Conservation (phyloP, 2,888 invertebrate species). For the Doris montereyensis region DNA sequence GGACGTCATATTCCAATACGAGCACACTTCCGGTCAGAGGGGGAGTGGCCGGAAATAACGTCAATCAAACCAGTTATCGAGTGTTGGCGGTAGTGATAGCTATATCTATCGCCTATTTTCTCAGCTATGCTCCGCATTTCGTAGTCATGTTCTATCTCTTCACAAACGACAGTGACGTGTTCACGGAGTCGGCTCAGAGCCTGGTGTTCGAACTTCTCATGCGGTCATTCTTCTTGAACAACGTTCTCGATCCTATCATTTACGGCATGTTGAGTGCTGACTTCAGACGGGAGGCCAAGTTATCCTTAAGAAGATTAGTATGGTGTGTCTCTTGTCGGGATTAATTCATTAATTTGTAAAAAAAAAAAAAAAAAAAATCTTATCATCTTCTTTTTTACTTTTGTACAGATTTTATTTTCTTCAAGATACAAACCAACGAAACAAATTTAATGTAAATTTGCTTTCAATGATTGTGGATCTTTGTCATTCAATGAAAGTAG, state of each 20-base stretch:
- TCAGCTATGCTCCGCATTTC: constrained; percentile 34
- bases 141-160: constrained; percentile 31
- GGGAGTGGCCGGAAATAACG: background rate
- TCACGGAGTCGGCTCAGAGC: constrained; percentile 19
- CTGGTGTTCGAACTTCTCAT: constrained; percentile 22
- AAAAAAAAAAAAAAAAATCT: too few relatives aligned
- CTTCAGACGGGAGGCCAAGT: constrained; percentile 19
- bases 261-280: constrained; percentile 25
- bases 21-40: too few relatives aligned
- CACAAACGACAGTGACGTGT: constrained; percentile 25
- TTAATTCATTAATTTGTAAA: too few relatives aligned
- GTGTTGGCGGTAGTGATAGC: constrained; percentile 20
- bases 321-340: too few relatives aligned
- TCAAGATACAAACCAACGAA: too few relatives aligned
- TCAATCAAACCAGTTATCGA: constrained; percentile 9
- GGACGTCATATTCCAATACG: too few relatives aligned
- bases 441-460: too few relatives aligned
- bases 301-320: too few relatives aligned
- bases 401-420: too few relatives aligned
- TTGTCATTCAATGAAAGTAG: too few relatives aligned
- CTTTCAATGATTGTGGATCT: too few relatives aligned
- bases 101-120: constrained; percentile 26
- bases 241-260: constrained; percentile 33
- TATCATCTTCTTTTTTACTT: too few relatives aligned
- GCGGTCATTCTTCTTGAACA: constrained; percentile 34